Percentiles rank a stretch among this genome's conserved stretches.
Evolutionary conservation across 2,888 invertebrate species (phyloP).

Genomic region (Napeogenes sylphis): DNA sequence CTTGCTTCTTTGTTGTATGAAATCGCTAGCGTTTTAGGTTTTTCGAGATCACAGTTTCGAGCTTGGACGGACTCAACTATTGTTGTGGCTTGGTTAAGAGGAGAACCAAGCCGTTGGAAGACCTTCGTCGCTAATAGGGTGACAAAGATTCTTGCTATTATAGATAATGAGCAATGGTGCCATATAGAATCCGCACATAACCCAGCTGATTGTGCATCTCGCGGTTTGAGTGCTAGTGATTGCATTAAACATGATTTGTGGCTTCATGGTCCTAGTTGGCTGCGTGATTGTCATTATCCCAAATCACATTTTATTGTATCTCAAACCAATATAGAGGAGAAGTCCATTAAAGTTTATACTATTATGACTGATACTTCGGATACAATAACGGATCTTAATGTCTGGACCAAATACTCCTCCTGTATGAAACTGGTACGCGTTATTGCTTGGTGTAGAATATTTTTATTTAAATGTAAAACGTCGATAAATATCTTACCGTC

Average conservation of each 20-base stretch:
- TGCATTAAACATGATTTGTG: slow-evolving; percentile 23
- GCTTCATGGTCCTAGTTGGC: slow-evolving; percentile 26
- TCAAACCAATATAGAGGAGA: no score
- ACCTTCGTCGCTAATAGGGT: slow-evolving; percentile 32
- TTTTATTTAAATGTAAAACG: no score
- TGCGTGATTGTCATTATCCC: no score
- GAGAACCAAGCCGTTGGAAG: slow-evolving; percentile 26
- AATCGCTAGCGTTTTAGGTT: slow-evolving; percentile 15
- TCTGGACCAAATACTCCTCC: no score
- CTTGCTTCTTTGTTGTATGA: slow-evolving; percentile 23
- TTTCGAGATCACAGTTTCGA: slow-evolving; percentile 17
- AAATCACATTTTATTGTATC: no score
- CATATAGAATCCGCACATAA: slow-evolving; percentile 29
- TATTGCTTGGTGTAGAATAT: no score
- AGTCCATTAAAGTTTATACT: no score
- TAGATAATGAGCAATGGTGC: slow-evolving; percentile 13
- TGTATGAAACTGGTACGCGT: no score
- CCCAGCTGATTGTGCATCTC: slow-evolving; percentile 29
- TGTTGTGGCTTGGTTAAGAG: slow-evolving; percentile 28
- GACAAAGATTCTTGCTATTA: slow-evolving; percentile 17
- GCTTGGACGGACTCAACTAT: slow-evolving; percentile 31
- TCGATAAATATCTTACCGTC: no score
- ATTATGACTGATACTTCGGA: no score
- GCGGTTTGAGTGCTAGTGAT: slow-evolving; percentile 14
- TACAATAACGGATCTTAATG: no score